These are phyloP conservation scores for Amphipyra tragopoginis DNA, from an alignment of 2,888 invertebrate species.

Conservation along the genomic window DNA sequence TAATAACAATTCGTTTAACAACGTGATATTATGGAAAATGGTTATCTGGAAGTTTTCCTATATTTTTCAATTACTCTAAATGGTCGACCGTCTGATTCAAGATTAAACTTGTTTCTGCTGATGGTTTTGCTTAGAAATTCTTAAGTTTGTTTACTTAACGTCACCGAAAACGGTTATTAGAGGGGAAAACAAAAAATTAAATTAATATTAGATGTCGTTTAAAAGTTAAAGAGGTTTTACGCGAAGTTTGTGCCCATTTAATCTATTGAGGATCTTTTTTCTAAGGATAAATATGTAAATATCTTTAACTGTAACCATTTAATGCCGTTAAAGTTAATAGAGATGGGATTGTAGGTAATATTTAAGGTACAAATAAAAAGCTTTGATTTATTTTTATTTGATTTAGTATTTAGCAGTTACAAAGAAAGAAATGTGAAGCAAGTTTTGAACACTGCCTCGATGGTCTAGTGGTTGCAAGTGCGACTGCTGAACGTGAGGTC, in stretches of 20 bases:
- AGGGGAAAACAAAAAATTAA: slow-evolving; percentile 17
- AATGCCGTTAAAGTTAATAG: slow-evolving; percentile 1
- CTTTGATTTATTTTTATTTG: too few relatives aligned
- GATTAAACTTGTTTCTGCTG: slow-evolving; percentile 19
- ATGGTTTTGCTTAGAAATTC: slow-evolving; percentile 18
- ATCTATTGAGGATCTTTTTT: neutral
- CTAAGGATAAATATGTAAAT: too few relatives aligned
- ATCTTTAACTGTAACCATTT: slow-evolving; percentile 1
- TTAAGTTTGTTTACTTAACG: slow-evolving; percentile 31
- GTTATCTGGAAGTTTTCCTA: slow-evolving; percentile 14
- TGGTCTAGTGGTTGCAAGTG: too few relatives aligned
- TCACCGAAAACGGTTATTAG: slow-evolving; percentile 25
- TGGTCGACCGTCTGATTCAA: slow-evolving; percentile 11
- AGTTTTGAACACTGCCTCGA: too few relatives aligned
- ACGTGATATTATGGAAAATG: slow-evolving; percentile 10
- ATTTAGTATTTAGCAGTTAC: too few relatives aligned
- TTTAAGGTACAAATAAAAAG: too few relatives aligned
- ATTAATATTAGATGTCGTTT: slow-evolving; percentile 35
- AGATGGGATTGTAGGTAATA: neutral
- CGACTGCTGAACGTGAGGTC: too few relatives aligned
- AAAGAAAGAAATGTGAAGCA: too few relatives aligned
- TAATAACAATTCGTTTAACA: slow-evolving; percentile 13
- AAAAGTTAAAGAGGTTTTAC: slow-evolving; percentile 26
- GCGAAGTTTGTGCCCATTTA: slow-evolving; percentile 9
- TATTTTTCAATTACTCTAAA: slow-evolving; percentile 24